Evolutionary conservation across 2,797 vertebrate species (phyloP).

Genomic region (Spinus olivaceus): DNA sequence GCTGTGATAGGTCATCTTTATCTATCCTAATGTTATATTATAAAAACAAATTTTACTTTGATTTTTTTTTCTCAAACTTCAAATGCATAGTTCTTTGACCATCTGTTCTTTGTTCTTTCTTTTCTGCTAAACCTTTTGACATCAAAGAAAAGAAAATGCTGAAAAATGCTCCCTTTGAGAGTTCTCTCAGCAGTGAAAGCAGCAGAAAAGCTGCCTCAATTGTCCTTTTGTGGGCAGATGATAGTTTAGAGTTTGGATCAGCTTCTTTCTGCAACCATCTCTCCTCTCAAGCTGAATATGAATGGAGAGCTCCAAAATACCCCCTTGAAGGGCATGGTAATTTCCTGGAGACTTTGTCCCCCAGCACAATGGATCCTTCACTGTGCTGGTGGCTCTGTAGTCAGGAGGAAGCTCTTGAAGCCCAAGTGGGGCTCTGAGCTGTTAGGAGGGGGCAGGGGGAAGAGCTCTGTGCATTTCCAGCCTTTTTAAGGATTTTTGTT

Average conservation of each 20-base stretch:
- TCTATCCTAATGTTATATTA: not conserved
- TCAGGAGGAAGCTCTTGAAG: not conserved
- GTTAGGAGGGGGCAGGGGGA: not conserved
- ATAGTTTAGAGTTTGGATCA: not conserved
- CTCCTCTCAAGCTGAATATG: not conserved
- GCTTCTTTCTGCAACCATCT: not conserved
- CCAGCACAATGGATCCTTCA: not conserved
- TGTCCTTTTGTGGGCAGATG: conserved; percentile 10
- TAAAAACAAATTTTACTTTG: conserved; percentile 16
- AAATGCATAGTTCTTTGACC: not conserved
- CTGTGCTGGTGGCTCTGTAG: not conserved
- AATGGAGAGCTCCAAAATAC: not conserved
- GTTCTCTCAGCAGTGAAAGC: not conserved
- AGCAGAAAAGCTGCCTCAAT: not conserved
- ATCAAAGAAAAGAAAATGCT: conserved; percentile 37
- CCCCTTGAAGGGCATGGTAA: not conserved
- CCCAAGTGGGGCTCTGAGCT: not conserved
- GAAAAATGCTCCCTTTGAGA: conserved; percentile 30
- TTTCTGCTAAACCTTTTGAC: conserved; percentile 59
- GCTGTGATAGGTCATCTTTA: not conserved
- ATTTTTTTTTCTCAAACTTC: not conserved
- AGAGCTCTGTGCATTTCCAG: not conserved
- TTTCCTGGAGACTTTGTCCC: not conserved
- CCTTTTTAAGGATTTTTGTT: not conserved
- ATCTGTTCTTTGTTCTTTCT: conserved; percentile 67